A percentile compares a stretch with the other conserved stretches of the same genome.
These are phyloP conservation scores for Dissostichus mawsoni DNA, from an alignment of 2,113 vertebrate species.

Conservation along the genomic window DNA sequence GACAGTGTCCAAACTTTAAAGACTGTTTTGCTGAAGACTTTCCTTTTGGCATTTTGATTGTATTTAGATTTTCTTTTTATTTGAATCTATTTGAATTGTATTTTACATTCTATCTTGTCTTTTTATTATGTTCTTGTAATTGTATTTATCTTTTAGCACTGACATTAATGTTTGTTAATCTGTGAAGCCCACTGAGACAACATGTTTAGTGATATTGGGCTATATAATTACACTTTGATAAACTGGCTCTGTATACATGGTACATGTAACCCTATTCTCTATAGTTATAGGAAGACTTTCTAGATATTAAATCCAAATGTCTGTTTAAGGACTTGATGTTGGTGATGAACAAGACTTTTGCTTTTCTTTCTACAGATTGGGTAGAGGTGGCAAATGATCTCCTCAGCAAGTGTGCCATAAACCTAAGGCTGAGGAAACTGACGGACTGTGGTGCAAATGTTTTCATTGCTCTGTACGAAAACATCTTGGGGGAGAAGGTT, in stretches of 20 bases:
- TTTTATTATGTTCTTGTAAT: too few relatives aligned
- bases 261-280: not conserved
- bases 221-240: too few relatives aligned
- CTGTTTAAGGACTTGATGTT: not conserved
- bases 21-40: too few relatives aligned
- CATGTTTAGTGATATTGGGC: too few relatives aligned
- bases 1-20: too few relatives aligned
- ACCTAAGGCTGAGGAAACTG: slow-evolving; percentile 84
- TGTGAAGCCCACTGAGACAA: too few relatives aligned
- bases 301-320: not conserved
- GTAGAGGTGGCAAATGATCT: slow-evolving; percentile 91
- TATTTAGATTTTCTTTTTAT: too few relatives aligned
- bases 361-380: slow-evolving; percentile 86
- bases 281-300: not conserved
- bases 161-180: too few relatives aligned
- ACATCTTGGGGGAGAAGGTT: slow-evolving; percentile 92
- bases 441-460: slow-evolving; percentile 90
- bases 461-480: slow-evolving; percentile 91
- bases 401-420: slow-evolving; percentile 89
- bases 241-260: not conserved
- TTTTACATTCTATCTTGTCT: too few relatives aligned
- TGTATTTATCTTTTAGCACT: too few relatives aligned
- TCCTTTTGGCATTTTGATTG: too few relatives aligned
- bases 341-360: not conserved
- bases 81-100: too few relatives aligned